Evolutionary conservation across 2,113 vertebrate genomes (phyloP), one percentile per base, ranked within the genome.

Genomic region (Percopsis transmontana): DNA sequence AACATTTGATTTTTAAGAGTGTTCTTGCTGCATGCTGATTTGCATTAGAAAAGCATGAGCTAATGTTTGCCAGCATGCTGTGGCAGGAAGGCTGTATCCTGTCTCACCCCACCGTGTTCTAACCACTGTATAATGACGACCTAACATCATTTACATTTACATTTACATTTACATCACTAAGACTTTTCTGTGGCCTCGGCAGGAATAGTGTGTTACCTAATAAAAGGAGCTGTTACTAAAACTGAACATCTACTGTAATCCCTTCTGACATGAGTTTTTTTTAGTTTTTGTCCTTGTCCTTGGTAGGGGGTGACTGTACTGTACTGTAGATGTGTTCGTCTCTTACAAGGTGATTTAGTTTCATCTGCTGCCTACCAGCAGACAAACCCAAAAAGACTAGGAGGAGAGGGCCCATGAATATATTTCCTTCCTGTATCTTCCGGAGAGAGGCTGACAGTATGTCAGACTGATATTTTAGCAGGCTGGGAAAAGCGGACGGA

Each of bases 231-330:
- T 62, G 19, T 45, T 39, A n/a, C n/a, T 62, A 27, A 24, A 50
- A 45, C 20, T 18, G n/a, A 45, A 64, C 39, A 57, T 80, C 62
- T 42, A 4, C 3, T 33, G 27, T 33, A 60, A 73, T 73, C 42
- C 48, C 14, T 61, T 9, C 18, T 21, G 51, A 56, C 23, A 19
- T 23, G 14, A 45, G 59, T 42, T 47, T 27, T 50, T 59, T 33
- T 44, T 21, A 19, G 16, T 38, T 42, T 51, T 42, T 51, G 27
- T 7, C 27, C 27, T 33, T 33, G 27, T 50, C 42, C 15, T 21
- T 33, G 66, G 18, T 52, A 23, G 12, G 33, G 10, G 51, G 12
- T 23, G 20, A 40, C 19, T 62, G 18, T 61, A 51, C 20, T 54
- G 55, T 18, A 27, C 42, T 33, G 41, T 8, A 39, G 42, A 24